Conservation (phyloP, 2,113 vertebrate genomes). For the Neodon shergylaensis region DNA sequence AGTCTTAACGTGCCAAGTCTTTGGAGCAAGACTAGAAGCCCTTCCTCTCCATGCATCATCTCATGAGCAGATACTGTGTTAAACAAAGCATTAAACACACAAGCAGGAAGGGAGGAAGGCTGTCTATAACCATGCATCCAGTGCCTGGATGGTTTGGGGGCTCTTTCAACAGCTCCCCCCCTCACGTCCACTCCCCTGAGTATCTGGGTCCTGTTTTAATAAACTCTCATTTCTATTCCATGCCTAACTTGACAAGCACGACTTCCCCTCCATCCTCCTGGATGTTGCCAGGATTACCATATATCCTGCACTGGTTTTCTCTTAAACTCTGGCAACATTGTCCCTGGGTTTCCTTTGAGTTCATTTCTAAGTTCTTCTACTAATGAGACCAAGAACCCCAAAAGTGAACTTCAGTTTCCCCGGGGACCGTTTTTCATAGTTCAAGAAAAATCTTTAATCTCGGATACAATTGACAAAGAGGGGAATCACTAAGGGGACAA, state of each 20-base stretch:
- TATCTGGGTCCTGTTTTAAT: not conserved
- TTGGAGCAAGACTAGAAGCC: not conserved
- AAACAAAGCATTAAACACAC: too few relatives aligned
- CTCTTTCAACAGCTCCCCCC: too few relatives aligned
- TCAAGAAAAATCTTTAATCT: slow-evolving; percentile 34
- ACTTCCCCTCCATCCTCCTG: not conserved
- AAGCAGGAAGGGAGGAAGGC: not conserved
- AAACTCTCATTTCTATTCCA: not conserved
- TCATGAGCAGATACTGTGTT: not conserved
- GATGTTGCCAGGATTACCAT: too few relatives aligned
- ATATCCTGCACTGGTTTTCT: not conserved
- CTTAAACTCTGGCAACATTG: not conserved
- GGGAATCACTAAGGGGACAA: not conserved
- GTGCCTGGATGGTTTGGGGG: not conserved
- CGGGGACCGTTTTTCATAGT: not conserved
- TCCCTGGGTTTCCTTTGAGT: not conserved
- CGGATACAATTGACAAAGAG: not conserved
- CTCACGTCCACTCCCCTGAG: not conserved
- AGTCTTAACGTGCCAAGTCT: not conserved
- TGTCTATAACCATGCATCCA: not conserved
- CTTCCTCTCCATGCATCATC: too few relatives aligned
- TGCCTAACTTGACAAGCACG: too few relatives aligned
- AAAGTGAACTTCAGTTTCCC: not conserved
- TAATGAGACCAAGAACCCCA: not conserved
- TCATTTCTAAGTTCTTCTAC: not conserved